A percentile compares a stretch with the other conserved stretches of the same genome.
Conservation (phyloP, 2,888 invertebrate species). For the Cylindroiulus punctatus region DNA sequence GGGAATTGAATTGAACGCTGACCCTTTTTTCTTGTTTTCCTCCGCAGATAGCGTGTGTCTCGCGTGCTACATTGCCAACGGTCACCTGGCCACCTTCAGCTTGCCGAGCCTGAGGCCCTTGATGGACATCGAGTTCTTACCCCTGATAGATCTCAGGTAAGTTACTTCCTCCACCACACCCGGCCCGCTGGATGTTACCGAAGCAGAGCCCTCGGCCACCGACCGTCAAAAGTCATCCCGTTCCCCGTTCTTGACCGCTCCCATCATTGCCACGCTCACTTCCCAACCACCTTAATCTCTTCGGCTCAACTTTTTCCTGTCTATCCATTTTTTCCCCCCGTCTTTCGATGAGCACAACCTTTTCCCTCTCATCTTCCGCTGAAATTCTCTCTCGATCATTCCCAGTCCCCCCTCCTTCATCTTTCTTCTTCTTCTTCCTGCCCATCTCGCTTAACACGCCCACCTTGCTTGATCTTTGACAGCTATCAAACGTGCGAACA, state of each 20-base stretch:
- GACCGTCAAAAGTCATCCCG: neutral
- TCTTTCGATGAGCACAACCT: too few species aligned
- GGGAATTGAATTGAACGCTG: too few species aligned
- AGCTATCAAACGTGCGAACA: conserved; percentile 66
- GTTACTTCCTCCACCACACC: neutral
- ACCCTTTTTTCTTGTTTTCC: conserved; percentile 61
- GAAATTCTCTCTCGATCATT: too few species aligned
- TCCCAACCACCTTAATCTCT: too few species aligned
- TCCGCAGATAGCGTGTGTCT: conserved; percentile 90
- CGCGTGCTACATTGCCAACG: conserved; percentile 93
- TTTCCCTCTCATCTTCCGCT: too few species aligned
- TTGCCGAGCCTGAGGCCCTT: conserved; percentile 94
- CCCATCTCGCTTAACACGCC: conserved; percentile 29
- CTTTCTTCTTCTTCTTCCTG: neutral
- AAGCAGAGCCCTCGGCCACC: neutral
- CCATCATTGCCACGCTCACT: too few species aligned
- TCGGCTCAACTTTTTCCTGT: too few species aligned
- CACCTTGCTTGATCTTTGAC: conserved; percentile 58
- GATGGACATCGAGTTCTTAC: conserved; percentile 92
- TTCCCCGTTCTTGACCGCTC: neutral
- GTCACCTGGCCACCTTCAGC: conserved; percentile 92
- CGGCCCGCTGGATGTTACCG: too few species aligned
- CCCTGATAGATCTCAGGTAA: conserved; percentile 92
- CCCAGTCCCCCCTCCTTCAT: too few species aligned
- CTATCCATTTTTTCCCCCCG: too few species aligned